A percentile compares a stretch with the other conserved stretches of the same genome.
Evolutionary conservation across 2,888 invertebrate species (phyloP).

Genomic region (Choristoneura rosaceana): DNA sequence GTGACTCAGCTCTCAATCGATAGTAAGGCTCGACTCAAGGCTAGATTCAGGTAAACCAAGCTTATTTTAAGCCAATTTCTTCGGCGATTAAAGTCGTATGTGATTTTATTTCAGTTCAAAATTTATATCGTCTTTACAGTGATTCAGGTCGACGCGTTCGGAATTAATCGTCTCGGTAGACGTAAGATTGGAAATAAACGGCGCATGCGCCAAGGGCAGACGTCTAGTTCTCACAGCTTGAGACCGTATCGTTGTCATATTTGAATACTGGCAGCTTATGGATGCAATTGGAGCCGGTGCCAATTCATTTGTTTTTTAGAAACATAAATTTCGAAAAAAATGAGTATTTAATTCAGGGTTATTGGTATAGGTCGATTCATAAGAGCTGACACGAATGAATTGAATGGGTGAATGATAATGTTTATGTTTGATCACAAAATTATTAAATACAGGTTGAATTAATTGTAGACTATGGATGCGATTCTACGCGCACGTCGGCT

Average conservation of each 20-base stretch:
- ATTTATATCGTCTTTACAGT: constrained; percentile 41
- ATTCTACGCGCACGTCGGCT: no score
- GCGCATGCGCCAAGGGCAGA: constrained; percentile 32
- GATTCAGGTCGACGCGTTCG: constrained; percentile 39
- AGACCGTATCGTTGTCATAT: constrained; percentile 26
- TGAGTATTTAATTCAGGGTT: no score
- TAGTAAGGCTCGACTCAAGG: constrained; percentile 28
- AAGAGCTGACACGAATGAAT: no score
- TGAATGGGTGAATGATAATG: no score
- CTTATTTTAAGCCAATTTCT: constrained; percentile 39
- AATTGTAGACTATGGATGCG: no score
- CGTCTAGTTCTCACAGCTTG: constrained; percentile 30
- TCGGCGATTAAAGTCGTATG: constrained; percentile 32
- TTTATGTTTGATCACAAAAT: no score
- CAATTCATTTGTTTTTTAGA: constrained; percentile 6
- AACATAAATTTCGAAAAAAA: not conserved
- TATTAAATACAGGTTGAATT: no score
- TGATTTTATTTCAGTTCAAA: constrained; percentile 38
- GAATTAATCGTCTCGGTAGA: constrained; percentile 38
- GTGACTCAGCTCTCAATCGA: constrained; percentile 29
- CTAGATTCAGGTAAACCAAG: constrained; percentile 21
- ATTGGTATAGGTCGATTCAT: no score
- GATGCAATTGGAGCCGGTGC: not conserved
- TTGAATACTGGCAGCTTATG: constrained; percentile 9
- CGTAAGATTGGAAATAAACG: constrained; percentile 32